phyloP scores from a whole-genome alignment of 2,797 vertebrate species.

The Lithobates pipiens region DNA sequence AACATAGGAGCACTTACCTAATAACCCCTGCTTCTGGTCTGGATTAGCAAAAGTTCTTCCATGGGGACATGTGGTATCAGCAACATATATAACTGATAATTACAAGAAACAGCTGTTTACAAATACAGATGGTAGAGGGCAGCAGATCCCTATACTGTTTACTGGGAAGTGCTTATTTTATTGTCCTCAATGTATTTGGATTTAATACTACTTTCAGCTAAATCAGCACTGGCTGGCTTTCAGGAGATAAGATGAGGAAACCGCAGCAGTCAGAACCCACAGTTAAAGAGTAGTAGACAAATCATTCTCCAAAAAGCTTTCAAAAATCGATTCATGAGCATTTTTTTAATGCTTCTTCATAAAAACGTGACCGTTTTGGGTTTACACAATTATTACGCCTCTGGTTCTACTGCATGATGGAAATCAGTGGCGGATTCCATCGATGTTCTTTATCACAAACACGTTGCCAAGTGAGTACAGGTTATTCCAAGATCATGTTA shows the following conservation, averaged over 20 bases:
- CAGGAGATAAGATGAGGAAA: not conserved
- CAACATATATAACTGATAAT: no score
- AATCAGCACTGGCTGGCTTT: constrained; percentile 1
- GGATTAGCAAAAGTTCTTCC: no score
- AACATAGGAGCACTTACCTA: no score
- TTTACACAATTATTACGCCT: not conserved
- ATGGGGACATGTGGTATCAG: no score
- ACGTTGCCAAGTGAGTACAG: constrained; percentile 8
- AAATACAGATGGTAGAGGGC: no score
- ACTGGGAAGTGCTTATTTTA: no score
- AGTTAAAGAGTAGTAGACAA: not conserved
- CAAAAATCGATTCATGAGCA: not conserved
- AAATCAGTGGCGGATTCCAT: constrained; percentile 12
- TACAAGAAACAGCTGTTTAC: no score
- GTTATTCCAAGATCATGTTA: constrained; percentile 18
- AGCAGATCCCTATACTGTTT: no score
- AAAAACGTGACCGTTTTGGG: constrained; percentile 14
- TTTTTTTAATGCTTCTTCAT: not conserved
- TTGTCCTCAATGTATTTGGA: no score
- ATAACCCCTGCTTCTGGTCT: no score
- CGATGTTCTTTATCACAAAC: not conserved
- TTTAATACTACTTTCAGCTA: not conserved
- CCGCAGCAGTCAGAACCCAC: not conserved
- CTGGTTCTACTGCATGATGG: not conserved
- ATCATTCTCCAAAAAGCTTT: not conserved